Evolutionary conservation across 2,797 vertebrate genomes (phyloP), one percentile per base, ranked within the genome.

Genomic region (Helostoma temminkii): DNA sequence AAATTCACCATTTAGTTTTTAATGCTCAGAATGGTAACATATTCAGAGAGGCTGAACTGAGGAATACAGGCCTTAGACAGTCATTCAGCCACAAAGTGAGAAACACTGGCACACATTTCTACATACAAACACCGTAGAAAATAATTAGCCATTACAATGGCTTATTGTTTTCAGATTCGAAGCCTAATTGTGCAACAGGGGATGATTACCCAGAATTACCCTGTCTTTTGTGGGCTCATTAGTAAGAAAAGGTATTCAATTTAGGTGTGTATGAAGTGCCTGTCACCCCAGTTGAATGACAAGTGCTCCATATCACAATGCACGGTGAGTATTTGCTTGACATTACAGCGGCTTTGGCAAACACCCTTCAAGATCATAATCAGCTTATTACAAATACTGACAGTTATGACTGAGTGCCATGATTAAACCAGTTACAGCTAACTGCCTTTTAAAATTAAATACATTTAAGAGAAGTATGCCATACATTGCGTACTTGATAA

Each of bases 221-320:
- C 42, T 49, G 67, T 76, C 85, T 88, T 82, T 87, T 63, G 84
- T 84, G 90, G 82, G 76, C 85, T 90, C 79, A 89, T 91, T 89
- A 90, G 59, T 1, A 55, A 22, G 63, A 45, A 25, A 66, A 59
- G 69, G 61, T 69, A 66, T 80, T 86, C 37, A 56, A 76, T 81
- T 78, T n/a, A 61, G 75, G 49, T 30, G 41, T 68, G 81, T 50
- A 60, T 52, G 57, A 84, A 78, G 52, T 54, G 52, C 37, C 50
- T 55, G 63, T 66, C 64, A 68, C 68, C 62, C 68, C 54, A 18
- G 15, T 11, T 85, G 87, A 88, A 79, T 83, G 80, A 87, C 81
- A 87, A 78, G 80, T 25, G 67, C 39, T 78, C 26, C 36, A 22
- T 66, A 81, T 89, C 73, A 74, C 79, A 76, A 88, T 84, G 71